These are phyloP conservation scores for Acleris laterana DNA, from an alignment of 2,888 invertebrate species.

Conservation along the genomic window DNA sequence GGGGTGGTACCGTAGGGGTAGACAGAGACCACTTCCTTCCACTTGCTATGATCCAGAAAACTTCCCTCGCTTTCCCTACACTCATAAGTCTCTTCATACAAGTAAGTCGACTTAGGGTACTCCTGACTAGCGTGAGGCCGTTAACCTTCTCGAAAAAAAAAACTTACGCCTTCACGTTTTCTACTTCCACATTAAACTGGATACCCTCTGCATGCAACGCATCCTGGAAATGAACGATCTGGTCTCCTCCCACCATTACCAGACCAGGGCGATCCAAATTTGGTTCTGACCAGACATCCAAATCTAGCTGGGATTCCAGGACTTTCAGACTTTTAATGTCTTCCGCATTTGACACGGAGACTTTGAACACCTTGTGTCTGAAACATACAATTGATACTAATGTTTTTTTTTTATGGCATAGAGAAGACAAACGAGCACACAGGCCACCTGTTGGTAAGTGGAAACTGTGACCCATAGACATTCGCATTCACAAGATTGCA, in stretches of 20 bases:
- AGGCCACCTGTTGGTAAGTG: too few relatives aligned
- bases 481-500: too few relatives aligned
- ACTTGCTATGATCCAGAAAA: too few relatives aligned
- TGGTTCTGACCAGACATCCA: slow-evolving; percentile 61
- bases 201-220: slow-evolving; percentile 52
- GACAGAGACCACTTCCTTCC: too few relatives aligned
- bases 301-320: slow-evolving; percentile 47
- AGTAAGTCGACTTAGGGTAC: too few relatives aligned
- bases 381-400: slow-evolving; percentile 10
- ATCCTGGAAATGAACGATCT: slow-evolving; percentile 53
- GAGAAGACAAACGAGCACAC: too few relatives aligned
- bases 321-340: slow-evolving; percentile 53
- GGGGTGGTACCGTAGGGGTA: too few relatives aligned
- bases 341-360: slow-evolving; percentile 48
- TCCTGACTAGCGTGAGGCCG: too few relatives aligned
- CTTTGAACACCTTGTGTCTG: slow-evolving; percentile 58
- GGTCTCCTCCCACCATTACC: slow-evolving; percentile 56
- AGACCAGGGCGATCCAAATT: slow-evolving; percentile 52
- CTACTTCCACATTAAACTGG: slow-evolving; percentile 53
- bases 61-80: too few relatives aligned
- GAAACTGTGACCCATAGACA: too few relatives aligned
- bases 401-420: too few relatives aligned
- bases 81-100: too few relatives aligned
- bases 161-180: slow-evolving; percentile 69
- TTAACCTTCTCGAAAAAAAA: not conserved